Evolutionary conservation across 53 echinoderm and acorn worm species (phyloP).

Genomic region (Mesocentrotus franciscanus): DNA sequence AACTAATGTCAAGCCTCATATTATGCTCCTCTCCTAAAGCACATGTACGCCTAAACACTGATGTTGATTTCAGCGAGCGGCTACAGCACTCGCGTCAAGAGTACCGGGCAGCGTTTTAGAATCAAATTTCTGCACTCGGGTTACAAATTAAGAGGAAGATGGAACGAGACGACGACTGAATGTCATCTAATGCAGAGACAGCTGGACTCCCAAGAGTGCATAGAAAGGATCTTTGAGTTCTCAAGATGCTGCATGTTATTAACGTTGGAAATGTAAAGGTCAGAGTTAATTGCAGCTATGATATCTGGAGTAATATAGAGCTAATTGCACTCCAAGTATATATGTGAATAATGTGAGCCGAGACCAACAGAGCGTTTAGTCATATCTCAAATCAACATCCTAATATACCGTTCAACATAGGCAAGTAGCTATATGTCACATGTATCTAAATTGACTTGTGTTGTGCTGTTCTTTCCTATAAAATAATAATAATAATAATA

Average conservation of each 20-base stretch:
- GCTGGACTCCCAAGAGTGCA: neutral
- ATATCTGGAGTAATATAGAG: neutral
- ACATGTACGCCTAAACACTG: neutral
- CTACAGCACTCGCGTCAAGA: slow-evolving; percentile 5
- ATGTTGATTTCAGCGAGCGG: neutral
- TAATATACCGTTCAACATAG: no score
- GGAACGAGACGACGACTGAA: neutral
- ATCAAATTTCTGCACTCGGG: slow-evolving; percentile 41
- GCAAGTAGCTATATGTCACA: no score
- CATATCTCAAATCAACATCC: no score
- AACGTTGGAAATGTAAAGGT: neutral
- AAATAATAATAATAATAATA: no score
- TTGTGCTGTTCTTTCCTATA: no score
- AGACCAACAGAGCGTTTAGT: no score
- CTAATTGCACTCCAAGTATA: neutral
- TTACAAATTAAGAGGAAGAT: slow-evolving; percentile 44
- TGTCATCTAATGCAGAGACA: neutral
- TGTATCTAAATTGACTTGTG: no score
- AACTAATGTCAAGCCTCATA: neutral
- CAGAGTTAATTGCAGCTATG: neutral
- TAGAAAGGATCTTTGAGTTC: neutral
- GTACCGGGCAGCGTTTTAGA: slow-evolving; percentile 10
- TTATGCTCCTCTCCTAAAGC: neutral
- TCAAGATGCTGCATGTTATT: neutral
- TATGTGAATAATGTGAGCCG: no score